Evolutionary conservation across 2,888 invertebrate genomes (phyloP).

Genomic region (Thecophora atra): DNA sequence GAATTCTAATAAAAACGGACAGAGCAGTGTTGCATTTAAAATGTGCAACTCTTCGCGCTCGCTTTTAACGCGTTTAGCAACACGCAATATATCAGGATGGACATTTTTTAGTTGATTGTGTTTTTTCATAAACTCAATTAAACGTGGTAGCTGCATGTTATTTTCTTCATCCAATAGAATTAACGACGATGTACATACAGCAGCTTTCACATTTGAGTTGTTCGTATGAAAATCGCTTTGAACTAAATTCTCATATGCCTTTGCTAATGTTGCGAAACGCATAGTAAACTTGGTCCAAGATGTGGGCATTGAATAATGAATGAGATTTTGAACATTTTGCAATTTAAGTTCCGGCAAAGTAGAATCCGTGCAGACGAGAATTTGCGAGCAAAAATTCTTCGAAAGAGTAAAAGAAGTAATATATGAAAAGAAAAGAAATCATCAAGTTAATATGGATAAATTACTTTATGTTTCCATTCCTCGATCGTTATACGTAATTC

Average conservation of each 20-base stretch:
- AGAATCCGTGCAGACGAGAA: slow-evolving; percentile 77
- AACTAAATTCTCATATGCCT: slow-evolving; percentile 68
- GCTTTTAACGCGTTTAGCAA: slow-evolving; percentile 44
- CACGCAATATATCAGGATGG: slow-evolving; percentile 52
- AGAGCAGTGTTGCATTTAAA: slow-evolving; percentile 46
- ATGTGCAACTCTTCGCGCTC: slow-evolving; percentile 50
- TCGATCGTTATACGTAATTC: slow-evolving; percentile 42
- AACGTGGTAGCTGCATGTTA: slow-evolving; percentile 71
- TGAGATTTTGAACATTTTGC: slow-evolving; percentile 73
- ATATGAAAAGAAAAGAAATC: background rate
- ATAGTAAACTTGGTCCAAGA: slow-evolving; percentile 75
- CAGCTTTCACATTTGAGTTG: background rate
- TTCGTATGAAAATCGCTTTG: slow-evolving; percentile 42
- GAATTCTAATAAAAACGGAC: slow-evolving; percentile 72
- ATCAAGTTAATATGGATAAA: background rate
- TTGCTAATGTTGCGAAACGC: slow-evolving; percentile 74
- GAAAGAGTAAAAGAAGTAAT: background rate
- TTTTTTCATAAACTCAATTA: slow-evolving; percentile 70
- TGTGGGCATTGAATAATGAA: slow-evolving; percentile 77
- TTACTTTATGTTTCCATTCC: slow-evolving; percentile 52
- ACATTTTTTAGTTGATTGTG: slow-evolving; percentile 51
- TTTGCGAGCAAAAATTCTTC: slow-evolving; percentile 43
- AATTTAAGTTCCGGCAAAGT: slow-evolving; percentile 72
- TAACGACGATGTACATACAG: slow-evolving; percentile 56
- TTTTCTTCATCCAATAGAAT: slow-evolving; percentile 72